Conservation (phyloP, 1,140 invertebrate genomes). For the Papilio aristodemus region DNA sequence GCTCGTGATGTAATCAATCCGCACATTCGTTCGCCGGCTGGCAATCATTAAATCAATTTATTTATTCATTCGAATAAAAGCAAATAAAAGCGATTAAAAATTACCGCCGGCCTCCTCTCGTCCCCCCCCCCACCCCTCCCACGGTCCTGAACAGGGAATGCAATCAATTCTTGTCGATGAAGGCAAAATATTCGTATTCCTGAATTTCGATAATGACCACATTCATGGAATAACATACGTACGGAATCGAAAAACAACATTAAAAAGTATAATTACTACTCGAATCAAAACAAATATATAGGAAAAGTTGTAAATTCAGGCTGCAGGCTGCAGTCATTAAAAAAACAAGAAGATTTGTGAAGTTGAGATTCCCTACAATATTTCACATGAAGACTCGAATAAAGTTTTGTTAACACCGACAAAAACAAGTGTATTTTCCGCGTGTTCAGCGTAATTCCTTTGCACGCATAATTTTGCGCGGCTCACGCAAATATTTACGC, state of each 20-base stretch:
- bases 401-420: neutral
- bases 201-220: no score
- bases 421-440: constrained; percentile 22
- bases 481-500: constrained; percentile 49
- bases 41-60: constrained; percentile 29
- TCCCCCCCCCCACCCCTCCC: no score
- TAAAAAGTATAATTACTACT: no score
- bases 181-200: no score
- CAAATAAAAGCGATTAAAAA: constrained; percentile 15
- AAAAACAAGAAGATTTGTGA: neutral
- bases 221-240: no score
- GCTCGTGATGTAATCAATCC: constrained; percentile 10
- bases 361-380: neutral
- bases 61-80: constrained; percentile 32
- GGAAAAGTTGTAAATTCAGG: no score
- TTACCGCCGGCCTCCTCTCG: neutral
- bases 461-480: constrained; percentile 25
- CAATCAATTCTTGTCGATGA: no score
- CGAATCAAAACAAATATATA: no score
- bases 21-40: neutral
- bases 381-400: no score
- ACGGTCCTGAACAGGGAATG: no score
- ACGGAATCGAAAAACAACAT: no score
- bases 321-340: no score
- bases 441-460: constrained; percentile 22